These are phyloP conservation scores for Epinotia bilunana DNA, from an alignment of 2,888 invertebrate genomes.

Conservation along the genomic window DNA sequence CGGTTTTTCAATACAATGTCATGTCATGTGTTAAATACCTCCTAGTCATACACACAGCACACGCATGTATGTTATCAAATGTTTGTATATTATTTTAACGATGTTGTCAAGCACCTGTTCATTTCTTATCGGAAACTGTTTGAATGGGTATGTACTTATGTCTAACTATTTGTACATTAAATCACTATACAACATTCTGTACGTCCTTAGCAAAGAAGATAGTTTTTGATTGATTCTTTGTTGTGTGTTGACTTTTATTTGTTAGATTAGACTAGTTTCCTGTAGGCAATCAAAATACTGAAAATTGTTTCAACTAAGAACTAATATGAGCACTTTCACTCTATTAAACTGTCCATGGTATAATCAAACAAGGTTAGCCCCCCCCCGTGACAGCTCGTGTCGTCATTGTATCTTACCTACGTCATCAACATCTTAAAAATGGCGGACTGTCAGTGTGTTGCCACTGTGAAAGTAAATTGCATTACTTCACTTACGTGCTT, in stretches of 20 bases:
- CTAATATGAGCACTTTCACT: too few species aligned
- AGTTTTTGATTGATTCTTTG: conserved; percentile 21
- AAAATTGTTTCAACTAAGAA: too few species aligned
- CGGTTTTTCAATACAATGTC: background rate
- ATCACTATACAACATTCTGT: conserved; percentile 16
- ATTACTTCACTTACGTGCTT: too few species aligned
- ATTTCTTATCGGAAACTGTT: conserved; percentile 28
- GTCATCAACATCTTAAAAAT: too few species aligned
- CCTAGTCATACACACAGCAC: background rate
- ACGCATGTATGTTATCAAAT: conserved; percentile 17
- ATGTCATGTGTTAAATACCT: background rate
- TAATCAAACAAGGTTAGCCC: too few species aligned
- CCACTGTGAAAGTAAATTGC: too few species aligned
- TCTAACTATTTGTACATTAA: conserved; percentile 26
- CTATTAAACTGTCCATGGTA: too few species aligned
- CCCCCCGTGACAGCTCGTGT: too few species aligned
- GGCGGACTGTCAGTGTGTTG: too few species aligned
- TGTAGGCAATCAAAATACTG: too few species aligned
- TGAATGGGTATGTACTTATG: conserved; percentile 25
- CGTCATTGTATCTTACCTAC: too few species aligned
- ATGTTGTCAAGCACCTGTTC: conserved; percentile 23
- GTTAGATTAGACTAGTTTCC: background rate
- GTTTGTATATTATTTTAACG: conserved; percentile 16
- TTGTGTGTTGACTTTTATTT: background rate
- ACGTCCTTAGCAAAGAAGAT: conserved; percentile 3